phyloP scores from a whole-genome alignment of 23 tunicate species.

The Clavelina lepadiformis region DNA sequence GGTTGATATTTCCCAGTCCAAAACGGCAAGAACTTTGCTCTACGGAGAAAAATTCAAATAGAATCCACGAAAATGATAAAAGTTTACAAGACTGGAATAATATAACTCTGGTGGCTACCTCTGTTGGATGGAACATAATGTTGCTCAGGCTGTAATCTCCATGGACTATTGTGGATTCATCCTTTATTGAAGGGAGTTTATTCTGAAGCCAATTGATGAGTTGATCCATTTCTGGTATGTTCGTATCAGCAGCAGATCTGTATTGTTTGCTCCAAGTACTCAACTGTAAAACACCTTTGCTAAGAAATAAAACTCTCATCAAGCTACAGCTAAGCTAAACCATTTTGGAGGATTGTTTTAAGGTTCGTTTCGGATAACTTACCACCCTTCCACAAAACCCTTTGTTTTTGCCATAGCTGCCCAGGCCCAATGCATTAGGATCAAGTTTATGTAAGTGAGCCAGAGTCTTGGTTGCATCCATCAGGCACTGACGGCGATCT shows the following conservation, averaged over 20 bases:
- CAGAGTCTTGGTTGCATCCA: constrained; percentile 52
- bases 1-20: constrained; percentile 98
- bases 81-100: too few relatives aligned
- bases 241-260: constrained; percentile 35
- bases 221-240: constrained; percentile 60
- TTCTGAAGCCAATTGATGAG: constrained; percentile 44
- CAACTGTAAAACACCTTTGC: constrained; percentile 36
- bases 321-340: not conserved
- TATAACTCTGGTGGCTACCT: constrained; percentile 26
- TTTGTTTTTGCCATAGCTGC: constrained; percentile 51
- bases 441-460: constrained; percentile 64
- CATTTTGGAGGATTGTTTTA: not conserved
- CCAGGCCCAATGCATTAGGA: constrained; percentile 56
- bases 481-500: constrained; percentile 16
- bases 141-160: constrained; percentile 82
- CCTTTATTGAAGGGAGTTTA: constrained; percentile 44
- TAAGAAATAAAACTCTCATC: not conserved
- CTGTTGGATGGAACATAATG: constrained; percentile 67
- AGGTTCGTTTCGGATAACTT: not conserved
- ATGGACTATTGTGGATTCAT: constrained; percentile 54
- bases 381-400: constrained; percentile 79
- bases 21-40: constrained; percentile 50
- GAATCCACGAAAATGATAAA: too few relatives aligned
- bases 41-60: constrained; percentile 20
- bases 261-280: constrained; percentile 90